phyloP scores from a whole-genome alignment of 2,797 vertebrate species.

The Rhinoraja longicauda region DNA sequence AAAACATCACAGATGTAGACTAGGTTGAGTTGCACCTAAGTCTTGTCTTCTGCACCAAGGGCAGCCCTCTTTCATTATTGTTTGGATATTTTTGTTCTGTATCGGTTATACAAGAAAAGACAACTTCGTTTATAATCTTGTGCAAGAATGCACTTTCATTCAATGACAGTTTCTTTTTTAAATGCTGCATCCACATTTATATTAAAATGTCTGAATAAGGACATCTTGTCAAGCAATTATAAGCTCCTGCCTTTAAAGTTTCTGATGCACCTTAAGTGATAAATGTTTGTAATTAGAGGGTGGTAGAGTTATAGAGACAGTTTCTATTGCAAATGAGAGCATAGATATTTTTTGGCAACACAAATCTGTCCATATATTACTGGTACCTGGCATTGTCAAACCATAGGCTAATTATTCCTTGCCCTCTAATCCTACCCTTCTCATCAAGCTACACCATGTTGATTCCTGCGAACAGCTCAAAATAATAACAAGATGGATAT shows the following conservation, averaged over 20 bases:
- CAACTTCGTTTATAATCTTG: background rate
- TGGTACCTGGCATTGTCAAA: background rate
- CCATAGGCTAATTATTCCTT: background rate
- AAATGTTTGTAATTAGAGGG: background rate
- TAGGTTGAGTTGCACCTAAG: background rate
- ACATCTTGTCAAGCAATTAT: background rate
- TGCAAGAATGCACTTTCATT: background rate
- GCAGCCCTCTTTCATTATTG: background rate
- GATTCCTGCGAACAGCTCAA: background rate
- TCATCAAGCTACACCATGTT: background rate
- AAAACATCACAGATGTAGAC: background rate
- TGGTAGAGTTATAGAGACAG: background rate
- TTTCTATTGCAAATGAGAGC: background rate
- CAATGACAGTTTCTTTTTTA: background rate
- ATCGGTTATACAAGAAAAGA: background rate
- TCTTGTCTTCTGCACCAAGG: background rate
- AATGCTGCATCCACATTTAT: background rate
- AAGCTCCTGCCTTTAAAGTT: background rate
- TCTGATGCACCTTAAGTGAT: background rate
- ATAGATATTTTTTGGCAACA: background rate
- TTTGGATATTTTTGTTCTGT: background rate
- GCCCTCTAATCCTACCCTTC: background rate
- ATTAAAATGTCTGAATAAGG: background rate
- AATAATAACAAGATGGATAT: background rate
- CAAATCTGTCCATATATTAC: background rate